phyloP scores from a whole-genome alignment of 2,113 vertebrate genomes.

The Clinocottus analis region DNA sequence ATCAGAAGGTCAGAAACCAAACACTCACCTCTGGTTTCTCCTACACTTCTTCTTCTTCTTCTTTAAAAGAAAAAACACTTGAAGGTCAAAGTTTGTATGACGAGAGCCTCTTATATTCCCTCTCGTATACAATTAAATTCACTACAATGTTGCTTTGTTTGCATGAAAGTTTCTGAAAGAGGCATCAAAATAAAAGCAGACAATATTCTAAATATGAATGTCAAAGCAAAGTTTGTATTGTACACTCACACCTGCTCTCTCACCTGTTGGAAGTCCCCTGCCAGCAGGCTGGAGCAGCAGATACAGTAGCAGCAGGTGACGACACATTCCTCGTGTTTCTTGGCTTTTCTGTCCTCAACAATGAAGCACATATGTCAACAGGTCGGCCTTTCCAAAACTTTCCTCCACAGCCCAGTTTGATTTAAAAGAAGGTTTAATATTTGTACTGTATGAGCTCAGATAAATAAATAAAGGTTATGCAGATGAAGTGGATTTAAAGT shows the following conservation, averaged over 20 bases:
- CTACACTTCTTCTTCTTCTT: background rate
- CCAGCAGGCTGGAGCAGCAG: background rate
- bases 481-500: background rate
- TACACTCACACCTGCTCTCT: slow-evolving; percentile 23
- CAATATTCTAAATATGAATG: background rate
- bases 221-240: background rate
- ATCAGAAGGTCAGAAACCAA: background rate
- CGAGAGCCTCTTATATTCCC: background rate
- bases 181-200: too few species aligned
- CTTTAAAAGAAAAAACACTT: background rate
- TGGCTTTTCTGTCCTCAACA: slow-evolving; percentile 27
- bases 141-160: background rate
- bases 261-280: background rate
- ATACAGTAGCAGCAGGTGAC: slow-evolving; percentile 31
- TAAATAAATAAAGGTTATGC: background rate
- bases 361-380: slow-evolving; percentile 21
- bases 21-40: background rate
- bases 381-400: slow-evolving; percentile 20
- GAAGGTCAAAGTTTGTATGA: background rate
- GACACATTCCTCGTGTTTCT: slow-evolving; percentile 39
- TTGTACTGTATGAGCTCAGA: background rate
- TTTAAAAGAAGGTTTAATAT: slow-evolving; percentile 5
- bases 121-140: background rate
- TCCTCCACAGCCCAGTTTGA: background rate
- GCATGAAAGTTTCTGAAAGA: background rate